Evolutionary conservation across 2,797 vertebrate species (phyloP).

Genomic region (Erethizon dorsatum): DNA sequence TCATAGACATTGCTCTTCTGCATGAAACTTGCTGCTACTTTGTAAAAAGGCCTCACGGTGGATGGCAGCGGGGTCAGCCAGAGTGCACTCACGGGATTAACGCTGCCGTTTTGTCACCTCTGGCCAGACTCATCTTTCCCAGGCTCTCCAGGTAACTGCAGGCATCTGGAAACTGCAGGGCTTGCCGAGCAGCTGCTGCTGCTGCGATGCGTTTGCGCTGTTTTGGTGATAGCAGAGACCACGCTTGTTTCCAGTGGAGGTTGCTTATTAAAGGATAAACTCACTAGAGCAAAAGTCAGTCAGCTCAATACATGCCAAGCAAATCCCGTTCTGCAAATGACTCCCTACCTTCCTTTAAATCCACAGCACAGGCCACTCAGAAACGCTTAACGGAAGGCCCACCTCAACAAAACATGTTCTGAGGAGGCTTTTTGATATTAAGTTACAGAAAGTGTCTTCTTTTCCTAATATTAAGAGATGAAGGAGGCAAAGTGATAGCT

Average conservation of each 20-base stretch:
- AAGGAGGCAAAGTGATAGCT: background rate
- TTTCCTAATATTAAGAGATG: constrained; percentile 6
- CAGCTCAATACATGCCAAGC: background rate
- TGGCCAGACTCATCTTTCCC: background rate
- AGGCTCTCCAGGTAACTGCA: background rate
- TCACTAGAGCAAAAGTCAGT: background rate
- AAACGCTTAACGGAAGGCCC: background rate
- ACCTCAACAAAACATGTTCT: background rate
- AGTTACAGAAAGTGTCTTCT: background rate
- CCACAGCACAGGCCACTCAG: background rate
- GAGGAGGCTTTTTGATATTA: constrained; percentile 3
- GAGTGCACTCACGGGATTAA: background rate
- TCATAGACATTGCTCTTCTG: background rate
- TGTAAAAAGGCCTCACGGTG: constrained; percentile 40
- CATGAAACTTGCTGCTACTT: background rate
- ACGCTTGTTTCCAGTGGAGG: background rate
- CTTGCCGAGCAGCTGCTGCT: background rate
- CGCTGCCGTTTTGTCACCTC: background rate
- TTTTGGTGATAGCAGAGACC: background rate
- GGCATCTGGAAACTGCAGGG: background rate
- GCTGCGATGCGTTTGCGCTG: background rate
- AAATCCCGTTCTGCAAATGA: constrained; percentile 24
- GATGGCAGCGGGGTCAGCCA: background rate
- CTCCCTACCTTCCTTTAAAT: background rate
- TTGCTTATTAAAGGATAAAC: background rate